phyloP scores from a whole-genome alignment of 2,113 vertebrate species.

The Tupaia chinensis region DNA sequence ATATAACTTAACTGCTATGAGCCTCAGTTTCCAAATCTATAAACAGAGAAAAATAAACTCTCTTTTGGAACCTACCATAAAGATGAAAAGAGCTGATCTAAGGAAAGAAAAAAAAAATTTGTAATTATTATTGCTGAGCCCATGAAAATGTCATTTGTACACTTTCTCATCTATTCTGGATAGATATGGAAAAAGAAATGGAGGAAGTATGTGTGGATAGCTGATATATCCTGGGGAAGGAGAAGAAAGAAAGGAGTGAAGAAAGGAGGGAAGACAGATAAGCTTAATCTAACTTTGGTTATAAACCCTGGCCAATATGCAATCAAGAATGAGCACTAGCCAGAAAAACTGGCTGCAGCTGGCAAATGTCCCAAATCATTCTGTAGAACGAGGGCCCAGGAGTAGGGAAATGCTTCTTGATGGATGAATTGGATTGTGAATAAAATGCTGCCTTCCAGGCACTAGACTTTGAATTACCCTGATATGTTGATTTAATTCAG shows the following conservation, averaged over 20 bases:
- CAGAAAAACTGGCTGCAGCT: constrained; percentile 58
- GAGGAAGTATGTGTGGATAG: background rate
- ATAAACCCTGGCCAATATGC: constrained; percentile 36
- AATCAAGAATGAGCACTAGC: constrained; percentile 47
- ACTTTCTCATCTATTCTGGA: background rate
- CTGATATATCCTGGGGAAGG: background rate
- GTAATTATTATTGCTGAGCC: background rate
- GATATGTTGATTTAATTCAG: constrained; percentile 81
- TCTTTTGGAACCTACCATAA: background rate
- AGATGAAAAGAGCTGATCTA: background rate
- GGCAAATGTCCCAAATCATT: constrained; percentile 65
- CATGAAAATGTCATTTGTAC: background rate
- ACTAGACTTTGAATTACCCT: constrained; percentile 77
- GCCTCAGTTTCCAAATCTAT: background rate
- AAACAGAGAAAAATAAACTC: background rate
- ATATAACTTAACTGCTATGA: background rate
- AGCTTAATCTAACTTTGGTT: background rate
- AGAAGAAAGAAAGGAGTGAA: background rate
- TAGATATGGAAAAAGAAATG: background rate
- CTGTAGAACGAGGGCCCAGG: background rate
- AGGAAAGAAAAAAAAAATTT: no score
- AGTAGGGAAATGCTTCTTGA: constrained; percentile 59
- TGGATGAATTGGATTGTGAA: constrained; percentile 72
- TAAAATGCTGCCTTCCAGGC: constrained; percentile 79
- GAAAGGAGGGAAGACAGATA: background rate